These are phyloP conservation scores for Pyrocephalus nanus DNA, from an alignment of 2,797 vertebrate species.

Conservation along the genomic window DNA sequence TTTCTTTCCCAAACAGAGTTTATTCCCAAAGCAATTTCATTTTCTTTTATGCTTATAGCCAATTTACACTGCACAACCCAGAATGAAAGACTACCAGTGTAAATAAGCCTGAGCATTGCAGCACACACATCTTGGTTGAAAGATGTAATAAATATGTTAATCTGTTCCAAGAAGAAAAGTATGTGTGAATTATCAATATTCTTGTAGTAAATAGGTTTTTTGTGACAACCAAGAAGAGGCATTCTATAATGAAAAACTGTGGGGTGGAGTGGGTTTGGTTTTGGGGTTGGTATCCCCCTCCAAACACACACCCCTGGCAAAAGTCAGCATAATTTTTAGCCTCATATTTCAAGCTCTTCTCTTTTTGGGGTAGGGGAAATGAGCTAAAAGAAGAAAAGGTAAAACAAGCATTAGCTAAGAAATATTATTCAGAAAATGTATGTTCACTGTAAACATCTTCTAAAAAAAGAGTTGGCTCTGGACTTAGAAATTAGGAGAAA, in stretches of 20 bases:
- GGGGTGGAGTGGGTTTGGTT: neutral
- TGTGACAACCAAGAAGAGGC: neutral
- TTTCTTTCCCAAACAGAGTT: neutral
- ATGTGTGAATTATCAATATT: constrained; percentile 18
- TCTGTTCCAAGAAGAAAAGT: constrained; percentile 6
- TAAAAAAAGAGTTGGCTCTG: neutral
- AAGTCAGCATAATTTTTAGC: neutral
- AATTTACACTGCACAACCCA: constrained; percentile 6
- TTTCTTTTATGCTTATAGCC: constrained; percentile 14
- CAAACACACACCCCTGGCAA: too few relatives aligned
- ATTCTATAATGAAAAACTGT: neutral
- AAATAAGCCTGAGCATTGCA: neutral
- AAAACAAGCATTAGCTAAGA: neutral
- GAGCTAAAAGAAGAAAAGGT: neutral
- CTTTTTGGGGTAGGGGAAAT: neutral
- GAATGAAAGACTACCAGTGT: neutral
- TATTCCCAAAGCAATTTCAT: constrained; percentile 9
- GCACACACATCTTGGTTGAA: neutral
- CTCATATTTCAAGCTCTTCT: neutral
- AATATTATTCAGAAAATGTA: neutral
- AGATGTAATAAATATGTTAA: constrained; percentile 65
- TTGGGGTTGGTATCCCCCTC: neutral
- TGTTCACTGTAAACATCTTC: neutral
- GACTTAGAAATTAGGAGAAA: neutral
- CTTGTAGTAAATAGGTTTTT: constrained; percentile 7